Evolutionary conservation across 2,888 invertebrate genomes (phyloP).

Genomic region (Dusona sp.): DNA sequence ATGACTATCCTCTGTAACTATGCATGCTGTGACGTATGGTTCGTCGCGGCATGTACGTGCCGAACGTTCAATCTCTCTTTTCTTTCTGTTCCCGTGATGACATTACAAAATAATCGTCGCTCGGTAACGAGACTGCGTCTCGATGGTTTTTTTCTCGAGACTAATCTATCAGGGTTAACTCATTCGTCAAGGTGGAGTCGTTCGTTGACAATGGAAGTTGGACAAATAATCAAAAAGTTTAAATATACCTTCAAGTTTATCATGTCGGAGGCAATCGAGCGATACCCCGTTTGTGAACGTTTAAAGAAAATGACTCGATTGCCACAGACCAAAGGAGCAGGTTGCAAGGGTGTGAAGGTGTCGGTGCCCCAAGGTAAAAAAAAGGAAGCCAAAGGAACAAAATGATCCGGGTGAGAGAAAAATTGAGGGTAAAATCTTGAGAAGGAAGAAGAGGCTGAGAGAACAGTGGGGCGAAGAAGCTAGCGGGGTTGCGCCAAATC

Average conservation of each 20-base stretch:
- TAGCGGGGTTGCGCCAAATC: conserved; percentile 78
- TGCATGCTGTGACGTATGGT: conserved; percentile 42
- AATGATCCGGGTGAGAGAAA: conserved; percentile 49
- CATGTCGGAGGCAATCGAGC: neutral
- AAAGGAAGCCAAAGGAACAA: conserved; percentile 27
- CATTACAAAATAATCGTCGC: conserved; percentile 26
- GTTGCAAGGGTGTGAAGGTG: conserved; percentile 15
- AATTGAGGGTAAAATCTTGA: conserved; percentile 49
- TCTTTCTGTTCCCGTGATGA: conserved; percentile 6
- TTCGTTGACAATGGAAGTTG: conserved; percentile 4
- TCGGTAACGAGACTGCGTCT: neutral
- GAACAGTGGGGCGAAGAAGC: conserved; percentile 51
- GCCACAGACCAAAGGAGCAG: conserved; percentile 13
- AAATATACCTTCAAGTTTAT: neutral
- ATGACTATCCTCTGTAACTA: conserved; percentile 48
- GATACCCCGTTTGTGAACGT: neutral
- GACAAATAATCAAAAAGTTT: neutral
- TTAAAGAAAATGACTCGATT: conserved; percentile 15
- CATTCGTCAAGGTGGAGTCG: no score
- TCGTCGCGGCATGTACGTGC: conserved; percentile 28
- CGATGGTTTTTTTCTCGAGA: neutral
- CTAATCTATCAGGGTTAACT: neutral
- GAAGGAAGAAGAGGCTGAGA: conserved; percentile 31
- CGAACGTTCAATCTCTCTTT: conserved; percentile 24
- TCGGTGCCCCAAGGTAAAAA: conserved; percentile 30